phyloP scores from a whole-genome alignment of 1,140 invertebrate species.

The Mizuhopecten yessoensis region DNA sequence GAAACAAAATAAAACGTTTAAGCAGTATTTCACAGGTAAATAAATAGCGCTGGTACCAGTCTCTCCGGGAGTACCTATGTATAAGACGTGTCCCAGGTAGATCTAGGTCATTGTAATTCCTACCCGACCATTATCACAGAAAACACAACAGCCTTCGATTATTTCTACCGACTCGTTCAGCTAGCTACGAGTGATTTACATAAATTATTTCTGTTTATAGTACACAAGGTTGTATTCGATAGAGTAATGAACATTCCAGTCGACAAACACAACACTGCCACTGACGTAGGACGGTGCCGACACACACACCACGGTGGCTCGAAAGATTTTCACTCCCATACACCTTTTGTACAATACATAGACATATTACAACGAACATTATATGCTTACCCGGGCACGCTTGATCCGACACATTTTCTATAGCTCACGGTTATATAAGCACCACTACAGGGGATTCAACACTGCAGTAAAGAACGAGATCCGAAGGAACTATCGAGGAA shows the following conservation, averaged over 20 bases:
- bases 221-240: not conserved
- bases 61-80: not conserved
- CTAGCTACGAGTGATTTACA: slow-evolving; percentile 15
- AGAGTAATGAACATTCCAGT: slow-evolving; percentile 30
- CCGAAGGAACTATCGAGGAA: too few relatives aligned
- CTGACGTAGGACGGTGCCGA: not conserved
- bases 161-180: not conserved
- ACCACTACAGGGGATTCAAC: not conserved
- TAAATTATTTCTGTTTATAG: slow-evolving; percentile 36
- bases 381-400: not conserved
- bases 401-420: not conserved
- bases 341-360: not conserved
- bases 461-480: too few relatives aligned
- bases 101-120: slow-evolving; percentile 20
- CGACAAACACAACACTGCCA: not conserved
- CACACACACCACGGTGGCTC: not conserved
- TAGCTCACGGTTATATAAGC: not conserved
- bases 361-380: not conserved
- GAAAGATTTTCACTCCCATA: not conserved
- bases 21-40: not conserved
- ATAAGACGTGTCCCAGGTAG: not conserved
- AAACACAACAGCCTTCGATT: slow-evolving; percentile 25
- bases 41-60: not conserved
- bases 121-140: slow-evolving; percentile 22
- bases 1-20: not conserved